Conservation (phyloP, 1,140 invertebrate genomes). For the Wasmannia auropunctata region DNA sequence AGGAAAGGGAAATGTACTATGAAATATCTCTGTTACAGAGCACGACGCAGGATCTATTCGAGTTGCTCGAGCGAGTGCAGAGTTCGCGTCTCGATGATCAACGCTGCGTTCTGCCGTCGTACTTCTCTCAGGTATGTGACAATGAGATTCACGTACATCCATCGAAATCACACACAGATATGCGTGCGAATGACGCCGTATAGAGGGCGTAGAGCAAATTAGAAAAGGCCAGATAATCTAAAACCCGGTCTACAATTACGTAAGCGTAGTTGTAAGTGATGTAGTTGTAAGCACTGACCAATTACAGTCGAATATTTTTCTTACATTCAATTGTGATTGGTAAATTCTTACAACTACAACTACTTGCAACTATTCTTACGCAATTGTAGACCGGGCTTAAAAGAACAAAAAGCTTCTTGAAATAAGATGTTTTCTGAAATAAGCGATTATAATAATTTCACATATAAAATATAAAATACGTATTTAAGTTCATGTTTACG, state of each 20-base stretch:
- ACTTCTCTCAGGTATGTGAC: constrained; percentile 92
- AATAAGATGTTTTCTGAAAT: background rate
- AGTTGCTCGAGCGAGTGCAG: constrained; percentile 95
- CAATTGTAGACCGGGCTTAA: too few species aligned
- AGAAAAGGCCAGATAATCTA: background rate
- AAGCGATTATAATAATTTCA: background rate
- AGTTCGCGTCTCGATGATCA: constrained; percentile 97
- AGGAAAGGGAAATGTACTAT: background rate
- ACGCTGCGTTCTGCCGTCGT: constrained; percentile 95
- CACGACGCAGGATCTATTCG: constrained; percentile 93
- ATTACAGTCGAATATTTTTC: too few species aligned
- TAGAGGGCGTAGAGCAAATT: background rate
- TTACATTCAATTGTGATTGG: too few species aligned
- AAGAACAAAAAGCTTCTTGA: background rate
- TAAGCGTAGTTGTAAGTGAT: too few species aligned
- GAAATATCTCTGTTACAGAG: constrained; percentile 83
- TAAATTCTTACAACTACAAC: too few species aligned
- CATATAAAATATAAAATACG: background rate
- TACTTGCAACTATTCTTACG: too few species aligned
- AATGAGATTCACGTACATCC: background rate
- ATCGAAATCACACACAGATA: background rate
- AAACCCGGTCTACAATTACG: too few species aligned
- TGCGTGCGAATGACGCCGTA: background rate
- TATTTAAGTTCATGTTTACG: background rate
- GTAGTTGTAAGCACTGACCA: too few species aligned